Base-by-base conservation (phyloP, 2,797 vertebrate genomes). In the Anguilla marmorata region DNA sequence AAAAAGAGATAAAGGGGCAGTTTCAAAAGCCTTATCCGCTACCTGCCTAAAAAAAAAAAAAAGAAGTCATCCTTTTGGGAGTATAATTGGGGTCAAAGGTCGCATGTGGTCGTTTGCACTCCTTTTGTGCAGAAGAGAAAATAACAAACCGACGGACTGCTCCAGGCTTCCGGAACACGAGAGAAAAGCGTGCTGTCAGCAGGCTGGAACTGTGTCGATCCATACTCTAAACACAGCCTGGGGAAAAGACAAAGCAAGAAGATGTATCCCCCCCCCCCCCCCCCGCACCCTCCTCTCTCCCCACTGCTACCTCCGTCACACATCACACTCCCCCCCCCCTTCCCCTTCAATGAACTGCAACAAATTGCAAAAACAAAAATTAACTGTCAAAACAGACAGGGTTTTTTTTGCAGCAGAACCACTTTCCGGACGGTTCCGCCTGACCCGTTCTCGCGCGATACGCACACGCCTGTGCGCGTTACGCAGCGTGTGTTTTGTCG, bases 181-280 rank as follows among this genome's bases (percentile, higher is more conserved):
- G 74, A 86, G 88, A 90, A 80, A 83, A 86, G 83, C 90, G 89
- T 14, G 88, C 12, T 91, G 90, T 95, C 93, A 93, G 93, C 92
- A 0, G 83, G 85, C 60, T 74, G 85, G 90, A 89, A 87, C 56
- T 50, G 4, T 21, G 76, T 74, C 85, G n/a, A 80, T 85, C 85
- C 89, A 58, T 9, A 86, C 85, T 41, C 84, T 69, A 84, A 89
- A 90, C 83, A n/a, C 69, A 88, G 88, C 80, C 87, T 48, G 90
- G 91, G 76, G 21, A 86, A 56, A 66, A 90, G 86, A 92, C 91
- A 93, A 92, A 92, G 89, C 86, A 87, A 27, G 45, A 69, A 76
- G 12, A 52, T 86, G 86, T 87, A 86, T n/a, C 3, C 21, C 60
- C 24, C 5, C 60, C 60, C 21, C 60, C 21, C 24, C 1, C 58